Evolutionary conservation across 2,113 vertebrate species (phyloP).

Genomic region (Turdus rufiventris): DNA sequence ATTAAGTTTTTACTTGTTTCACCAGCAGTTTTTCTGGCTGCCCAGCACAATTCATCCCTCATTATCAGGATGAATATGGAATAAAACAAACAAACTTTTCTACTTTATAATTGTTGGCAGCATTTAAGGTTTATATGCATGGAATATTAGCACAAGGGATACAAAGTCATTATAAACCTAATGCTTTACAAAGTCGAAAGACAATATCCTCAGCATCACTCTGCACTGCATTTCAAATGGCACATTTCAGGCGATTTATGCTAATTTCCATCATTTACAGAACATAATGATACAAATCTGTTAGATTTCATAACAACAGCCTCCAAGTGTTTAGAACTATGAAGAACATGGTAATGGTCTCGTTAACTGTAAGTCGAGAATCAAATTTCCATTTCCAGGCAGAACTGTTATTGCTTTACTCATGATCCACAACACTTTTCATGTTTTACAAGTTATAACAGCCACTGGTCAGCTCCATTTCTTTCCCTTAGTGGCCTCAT

Average conservation of each 20-base stretch:
- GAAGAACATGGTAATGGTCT: not conserved
- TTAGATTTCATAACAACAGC: not conserved
- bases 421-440: not conserved
- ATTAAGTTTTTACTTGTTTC: not conserved
- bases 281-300: slow-evolving; percentile 30
- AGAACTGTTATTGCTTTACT: not conserved
- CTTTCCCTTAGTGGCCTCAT: not conserved
- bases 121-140: not conserved
- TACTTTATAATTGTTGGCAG: not conserved
- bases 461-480: not conserved
- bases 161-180: slow-evolving; percentile 15
- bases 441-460: not conserved
- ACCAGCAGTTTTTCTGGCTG: not conserved
- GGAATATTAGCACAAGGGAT: not conserved
- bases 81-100: not conserved
- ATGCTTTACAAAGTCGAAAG: slow-evolving; percentile 25
- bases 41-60: not conserved
- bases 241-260: slow-evolving; percentile 30
- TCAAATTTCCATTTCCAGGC: not conserved
- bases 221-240: not conserved
- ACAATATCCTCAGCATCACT: not conserved
- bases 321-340: not conserved
- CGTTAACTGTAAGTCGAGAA: not conserved
- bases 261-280: slow-evolving; percentile 39
- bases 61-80: not conserved